Evolutionary conservation across 2,888 invertebrate genomes (phyloP).

Genomic region (Cetonia aurata): DNA sequence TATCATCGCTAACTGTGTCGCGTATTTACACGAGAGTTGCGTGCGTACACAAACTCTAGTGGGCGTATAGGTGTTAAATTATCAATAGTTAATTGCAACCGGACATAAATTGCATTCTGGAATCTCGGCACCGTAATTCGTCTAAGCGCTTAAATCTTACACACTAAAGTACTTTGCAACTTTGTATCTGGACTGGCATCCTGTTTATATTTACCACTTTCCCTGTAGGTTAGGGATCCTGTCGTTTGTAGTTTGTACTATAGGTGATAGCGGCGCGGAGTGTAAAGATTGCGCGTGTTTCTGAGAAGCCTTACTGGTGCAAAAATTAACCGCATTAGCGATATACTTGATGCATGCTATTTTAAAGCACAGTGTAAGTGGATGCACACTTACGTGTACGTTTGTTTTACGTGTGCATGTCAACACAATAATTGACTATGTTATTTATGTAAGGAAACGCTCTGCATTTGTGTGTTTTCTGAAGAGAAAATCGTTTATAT

Average conservation of each 20-base stretch:
- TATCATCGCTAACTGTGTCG: slow-evolving; percentile 6
- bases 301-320: slow-evolving; percentile 1
- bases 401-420: no score
- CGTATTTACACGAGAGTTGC: not conserved
- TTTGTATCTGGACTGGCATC: not conserved
- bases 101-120: not conserved
- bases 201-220: slow-evolving; percentile 13
- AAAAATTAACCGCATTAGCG: slow-evolving; percentile 26
- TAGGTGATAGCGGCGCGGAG: no score
- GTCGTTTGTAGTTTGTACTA: no score
- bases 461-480: no score
- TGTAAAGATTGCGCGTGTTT: no score
- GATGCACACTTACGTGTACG: no score
- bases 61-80: slow-evolving; percentile 10
- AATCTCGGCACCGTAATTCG: not conserved
- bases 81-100: slow-evolving; percentile 21
- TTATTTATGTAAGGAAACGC: no score
- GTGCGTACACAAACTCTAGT: not conserved
- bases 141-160: no score
- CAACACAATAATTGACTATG: no score
- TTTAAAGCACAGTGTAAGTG: no score
- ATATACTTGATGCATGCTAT: not conserved
- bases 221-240: not conserved
- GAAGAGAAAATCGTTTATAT: no score
- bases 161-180: slow-evolving; percentile 15